These are phyloP conservation scores for Ranitomeya variabilis DNA, from an alignment of 2,113 vertebrate species.

Conservation along the genomic window DNA sequence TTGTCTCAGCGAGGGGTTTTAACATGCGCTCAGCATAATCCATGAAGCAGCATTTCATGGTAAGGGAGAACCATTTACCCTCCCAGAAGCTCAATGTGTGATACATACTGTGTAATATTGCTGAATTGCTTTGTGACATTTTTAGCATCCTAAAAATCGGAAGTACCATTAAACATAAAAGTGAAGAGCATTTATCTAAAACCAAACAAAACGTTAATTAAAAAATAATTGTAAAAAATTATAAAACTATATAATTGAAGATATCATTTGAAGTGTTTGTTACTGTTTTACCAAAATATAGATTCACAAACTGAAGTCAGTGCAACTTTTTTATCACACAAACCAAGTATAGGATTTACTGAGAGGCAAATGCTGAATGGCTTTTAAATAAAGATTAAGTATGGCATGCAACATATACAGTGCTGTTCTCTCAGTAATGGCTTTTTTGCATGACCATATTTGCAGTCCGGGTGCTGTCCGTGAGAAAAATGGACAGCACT, in stretches of 20 bases:
- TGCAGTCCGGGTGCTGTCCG: too few relatives aligned
- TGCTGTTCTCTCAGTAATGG: too few relatives aligned
- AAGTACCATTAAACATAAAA: neutral
- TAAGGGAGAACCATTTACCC: slow-evolving; percentile 10
- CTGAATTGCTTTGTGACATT: neutral
- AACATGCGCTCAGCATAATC: slow-evolving; percentile 32
- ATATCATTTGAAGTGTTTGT: neutral
- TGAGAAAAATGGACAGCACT: too few relatives aligned
- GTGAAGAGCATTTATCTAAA: neutral
- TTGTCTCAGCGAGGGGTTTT: slow-evolving; percentile 25
- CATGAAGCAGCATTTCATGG: slow-evolving; percentile 47
- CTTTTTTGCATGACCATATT: too few relatives aligned
- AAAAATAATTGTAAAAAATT: neutral
- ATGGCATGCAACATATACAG: too few relatives aligned
- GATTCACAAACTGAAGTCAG: too few relatives aligned
- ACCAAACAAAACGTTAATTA: neutral
- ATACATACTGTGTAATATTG: slow-evolving; percentile 27
- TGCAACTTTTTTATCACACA: too few relatives aligned
- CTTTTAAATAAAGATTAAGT: too few relatives aligned
- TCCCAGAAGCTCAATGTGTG: slow-evolving; percentile 7
- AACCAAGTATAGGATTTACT: too few relatives aligned
- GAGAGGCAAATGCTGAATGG: too few relatives aligned
- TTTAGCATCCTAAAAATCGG: neutral
- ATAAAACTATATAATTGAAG: neutral
- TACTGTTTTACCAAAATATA: neutral